These are phyloP conservation scores for Mixornis gularis DNA, from an alignment of 2,113 vertebrate genomes.

Conservation along the genomic window DNA sequence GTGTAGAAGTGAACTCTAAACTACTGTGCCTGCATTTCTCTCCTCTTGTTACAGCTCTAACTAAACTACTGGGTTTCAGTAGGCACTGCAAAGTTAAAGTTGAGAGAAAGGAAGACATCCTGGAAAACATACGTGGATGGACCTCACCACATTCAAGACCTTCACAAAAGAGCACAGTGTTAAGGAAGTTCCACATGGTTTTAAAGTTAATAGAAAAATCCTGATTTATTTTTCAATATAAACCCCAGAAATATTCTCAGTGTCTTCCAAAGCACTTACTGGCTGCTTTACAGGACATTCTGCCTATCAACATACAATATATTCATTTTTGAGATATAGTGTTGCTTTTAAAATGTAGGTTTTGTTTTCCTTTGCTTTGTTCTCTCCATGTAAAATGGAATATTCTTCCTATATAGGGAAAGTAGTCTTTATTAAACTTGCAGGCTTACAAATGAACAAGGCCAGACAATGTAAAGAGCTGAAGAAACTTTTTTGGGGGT, in stretches of 20 bases:
- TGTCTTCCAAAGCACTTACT: neutral
- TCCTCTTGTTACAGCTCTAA: neutral
- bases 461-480: neutral
- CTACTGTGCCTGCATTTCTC: neutral
- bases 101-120: neutral
- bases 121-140: neutral
- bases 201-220: neutral
- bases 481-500: neutral
- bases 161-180: neutral
- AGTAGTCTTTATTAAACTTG: neutral
- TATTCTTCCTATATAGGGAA: neutral
- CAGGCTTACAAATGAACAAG: neutral
- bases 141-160: neutral
- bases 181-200: neutral
- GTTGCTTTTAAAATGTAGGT: neutral
- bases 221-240: neutral
- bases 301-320: neutral
- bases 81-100: neutral
- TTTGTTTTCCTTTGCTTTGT: neutral
- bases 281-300: neutral
- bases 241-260: neutral
- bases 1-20: neutral
- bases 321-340: neutral
- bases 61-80: neutral
- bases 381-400: neutral